Conservation (phyloP, 2,797 vertebrate species). For the Mormyrus hasselquistii region DNA sequence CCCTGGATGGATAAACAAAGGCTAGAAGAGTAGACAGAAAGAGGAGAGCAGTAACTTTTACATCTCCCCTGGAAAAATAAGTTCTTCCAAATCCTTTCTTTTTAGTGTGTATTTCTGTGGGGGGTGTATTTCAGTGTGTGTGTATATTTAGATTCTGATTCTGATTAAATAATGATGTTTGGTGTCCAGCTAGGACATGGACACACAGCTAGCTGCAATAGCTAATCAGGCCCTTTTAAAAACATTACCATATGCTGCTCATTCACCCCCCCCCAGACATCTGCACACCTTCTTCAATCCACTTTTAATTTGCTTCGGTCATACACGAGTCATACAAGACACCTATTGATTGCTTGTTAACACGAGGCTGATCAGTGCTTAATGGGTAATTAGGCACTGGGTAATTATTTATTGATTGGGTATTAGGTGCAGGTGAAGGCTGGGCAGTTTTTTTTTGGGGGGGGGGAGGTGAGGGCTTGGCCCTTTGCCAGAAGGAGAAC, state of each 20-base stretch:
- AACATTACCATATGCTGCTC: not conserved
- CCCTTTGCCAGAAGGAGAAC: not conserved
- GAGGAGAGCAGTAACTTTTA: not conserved
- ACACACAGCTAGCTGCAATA: not conserved
- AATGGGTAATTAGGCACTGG: conserved; percentile 51
- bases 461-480: not conserved
- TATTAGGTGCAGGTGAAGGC: conserved; percentile 36
- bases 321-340: conserved; percentile 26
- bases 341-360: conserved; percentile 38
- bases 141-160: not conserved
- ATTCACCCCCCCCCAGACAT: conserved; percentile 28
- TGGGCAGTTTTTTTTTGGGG: conserved; percentile 36
- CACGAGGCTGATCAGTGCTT: conserved; percentile 36
- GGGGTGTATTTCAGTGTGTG: not conserved
- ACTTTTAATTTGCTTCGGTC: conserved; percentile 42
- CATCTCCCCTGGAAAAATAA: not conserved
- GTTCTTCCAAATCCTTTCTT: not conserved
- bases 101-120: not conserved
- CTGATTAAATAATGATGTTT: not conserved
- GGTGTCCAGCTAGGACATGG: not conserved
- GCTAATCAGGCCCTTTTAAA: not conserved
- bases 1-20: not conserved
- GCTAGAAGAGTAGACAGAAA: not conserved
- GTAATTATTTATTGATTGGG: conserved; percentile 58
- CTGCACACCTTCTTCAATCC: conserved; percentile 33